These are phyloP conservation scores for Drosophila suboccidentalis DNA, from an alignment of 2,888 invertebrate genomes.

Conservation along the genomic window DNA sequence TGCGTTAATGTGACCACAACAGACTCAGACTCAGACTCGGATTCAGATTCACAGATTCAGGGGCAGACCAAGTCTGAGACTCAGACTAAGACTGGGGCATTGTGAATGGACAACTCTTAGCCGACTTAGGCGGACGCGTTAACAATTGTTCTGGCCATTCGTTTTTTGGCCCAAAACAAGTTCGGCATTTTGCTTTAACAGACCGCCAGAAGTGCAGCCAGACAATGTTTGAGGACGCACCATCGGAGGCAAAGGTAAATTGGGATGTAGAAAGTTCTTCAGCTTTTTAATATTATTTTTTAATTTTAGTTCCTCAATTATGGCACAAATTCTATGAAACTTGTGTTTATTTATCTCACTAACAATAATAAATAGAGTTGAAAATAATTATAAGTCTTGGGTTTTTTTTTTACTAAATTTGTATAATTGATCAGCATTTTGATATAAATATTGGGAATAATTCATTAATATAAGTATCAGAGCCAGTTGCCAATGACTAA, in stretches of 20 bases:
- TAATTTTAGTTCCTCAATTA: too few relatives aligned
- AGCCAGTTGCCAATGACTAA: too few relatives aligned
- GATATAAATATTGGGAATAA: too few relatives aligned
- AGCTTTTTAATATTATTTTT: background rate
- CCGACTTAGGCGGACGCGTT: conserved; percentile 73
- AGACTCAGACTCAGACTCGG: conserved; percentile 21
- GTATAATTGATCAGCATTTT: too few relatives aligned
- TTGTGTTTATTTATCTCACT: too few relatives aligned
- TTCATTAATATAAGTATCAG: too few relatives aligned
- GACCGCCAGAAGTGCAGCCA: conserved; percentile 52
- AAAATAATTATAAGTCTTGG: too few relatives aligned
- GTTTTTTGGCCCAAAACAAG: conserved; percentile 67
- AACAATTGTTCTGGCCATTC: conserved; percentile 78
- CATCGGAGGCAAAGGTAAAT: conserved; percentile 16
- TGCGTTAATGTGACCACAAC: conserved; percentile 51
- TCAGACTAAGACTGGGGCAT: conserved; percentile 41
- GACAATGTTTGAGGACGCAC: conserved; percentile 32
- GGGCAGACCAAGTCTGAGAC: conserved; percentile 1
- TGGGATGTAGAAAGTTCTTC: background rate
- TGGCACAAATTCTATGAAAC: too few relatives aligned
- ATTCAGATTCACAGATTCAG: too few relatives aligned
- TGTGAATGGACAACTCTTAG: conserved; percentile 60
- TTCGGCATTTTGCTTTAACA: conserved; percentile 73
- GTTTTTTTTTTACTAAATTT: too few relatives aligned
- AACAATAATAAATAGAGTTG: too few relatives aligned